Conservation (phyloP, 2,888 invertebrate genomes). For the Nipponacmea schrenckii region DNA sequence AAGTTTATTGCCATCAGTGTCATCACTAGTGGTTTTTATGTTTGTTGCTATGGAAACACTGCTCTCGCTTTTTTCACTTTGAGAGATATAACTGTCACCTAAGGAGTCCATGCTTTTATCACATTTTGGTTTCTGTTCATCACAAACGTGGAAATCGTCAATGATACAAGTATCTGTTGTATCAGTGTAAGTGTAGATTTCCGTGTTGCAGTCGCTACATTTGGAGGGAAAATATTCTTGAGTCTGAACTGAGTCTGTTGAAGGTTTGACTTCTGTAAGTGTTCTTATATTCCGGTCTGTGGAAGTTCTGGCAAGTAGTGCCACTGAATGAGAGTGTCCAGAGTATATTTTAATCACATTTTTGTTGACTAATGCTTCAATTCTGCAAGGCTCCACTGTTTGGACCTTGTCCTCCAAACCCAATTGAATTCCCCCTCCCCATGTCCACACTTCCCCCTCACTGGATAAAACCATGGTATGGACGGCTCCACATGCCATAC, state of each 20-base stretch:
- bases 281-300: conserved; percentile 19
- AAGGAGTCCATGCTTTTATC: not conserved
- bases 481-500: conserved; percentile 56
- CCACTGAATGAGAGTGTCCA: conserved; percentile 61
- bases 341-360: conserved; percentile 57
- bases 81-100: not conserved
- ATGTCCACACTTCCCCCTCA: conserved; percentile 62
- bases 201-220: conserved; percentile 52
- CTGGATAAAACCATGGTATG: conserved; percentile 53
- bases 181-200: conserved; percentile 53
- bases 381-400: conserved; percentile 39
- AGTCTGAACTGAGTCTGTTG: conserved; percentile 14
- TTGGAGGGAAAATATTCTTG: conserved; percentile 40
- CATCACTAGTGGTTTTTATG: no score
- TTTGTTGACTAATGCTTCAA: conserved; percentile 49
- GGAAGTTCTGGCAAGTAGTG: conserved; percentile 49
- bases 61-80: no score
- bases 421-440: conserved; percentile 62
- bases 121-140: not conserved
- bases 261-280: not conserved
- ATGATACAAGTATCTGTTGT: conserved; percentile 51
- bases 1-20: no score
- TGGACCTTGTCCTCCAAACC: conserved; percentile 45
- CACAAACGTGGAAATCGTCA: conserved; percentile 44
- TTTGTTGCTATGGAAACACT: no score